Evolutionary conservation across 2,797 vertebrate genomes (phyloP), one percentile per base, ranked within the genome.

Genomic region (Peromyscus nudipes): DNA sequence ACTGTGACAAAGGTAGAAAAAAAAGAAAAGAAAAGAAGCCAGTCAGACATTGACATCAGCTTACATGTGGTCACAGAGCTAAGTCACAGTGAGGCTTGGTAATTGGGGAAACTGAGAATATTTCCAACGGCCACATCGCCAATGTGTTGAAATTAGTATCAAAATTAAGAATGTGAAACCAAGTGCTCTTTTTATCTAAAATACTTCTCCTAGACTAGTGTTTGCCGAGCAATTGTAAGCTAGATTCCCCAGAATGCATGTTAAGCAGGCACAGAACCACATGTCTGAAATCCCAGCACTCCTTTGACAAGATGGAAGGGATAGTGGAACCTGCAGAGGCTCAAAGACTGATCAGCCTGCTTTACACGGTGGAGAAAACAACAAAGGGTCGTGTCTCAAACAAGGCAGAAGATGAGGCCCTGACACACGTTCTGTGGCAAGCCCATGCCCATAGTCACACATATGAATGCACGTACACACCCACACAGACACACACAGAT

Each of bases 131-230:
- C 1, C 34, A 34, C 27, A 40, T 21, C 6, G 3, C 11, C 17
- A 25, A 43, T 34, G 16, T 10, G 10, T 6, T 71, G 43, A 92
- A 79, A 25, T 3, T 9, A 34, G 92, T 49, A 77, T 67, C 12
- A 88, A 49, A 97, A 80, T 52, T 17, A 73, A 69, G 29, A 8
- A 57, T 49, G 57, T 92, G 55, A 93, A 88, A 52, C 3, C 3
- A 12, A 97, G 73, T 37, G 2, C 49, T 93, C 12, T 37, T 73
- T 31, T 31, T 77, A 13, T 57, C 62, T 95, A 88, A 75, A 94
- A 69, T 88, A 49, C 1, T 23, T 79, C n/a, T 77, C 46, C 12
- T 55, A n/a, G 49, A 8, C 0, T 25, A 37, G 25, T 55, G 2
- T 27, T 37, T 55, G 49, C 16, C 14, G 4, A 29, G 16, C 9